These are phyloP conservation scores for Coptotermes formosanus DNA, from an alignment of 1,140 invertebrate genomes.

Conservation along the genomic window DNA sequence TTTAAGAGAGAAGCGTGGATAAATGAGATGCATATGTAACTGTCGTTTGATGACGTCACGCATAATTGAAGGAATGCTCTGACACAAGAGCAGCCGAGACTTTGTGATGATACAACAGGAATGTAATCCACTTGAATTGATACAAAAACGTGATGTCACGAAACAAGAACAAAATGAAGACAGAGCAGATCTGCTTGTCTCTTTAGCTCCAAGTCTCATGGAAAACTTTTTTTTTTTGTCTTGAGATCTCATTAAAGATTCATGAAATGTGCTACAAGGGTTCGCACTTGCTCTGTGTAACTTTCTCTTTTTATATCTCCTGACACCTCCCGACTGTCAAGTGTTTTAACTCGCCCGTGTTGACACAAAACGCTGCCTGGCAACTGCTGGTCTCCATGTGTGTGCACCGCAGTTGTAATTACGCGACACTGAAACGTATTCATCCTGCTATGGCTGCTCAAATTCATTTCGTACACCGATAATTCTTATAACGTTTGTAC, in stretches of 20 bases:
- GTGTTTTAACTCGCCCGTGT: neutral
- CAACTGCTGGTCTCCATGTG: neutral
- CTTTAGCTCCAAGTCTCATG: neutral
- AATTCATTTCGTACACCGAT: neutral
- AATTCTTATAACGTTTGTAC: too few relatives aligned
- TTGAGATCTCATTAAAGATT: slow-evolving; percentile 14
- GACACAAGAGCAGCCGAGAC: too few relatives aligned
- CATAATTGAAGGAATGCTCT: too few relatives aligned
- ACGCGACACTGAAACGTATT: neutral
- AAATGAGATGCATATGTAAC: too few relatives aligned
- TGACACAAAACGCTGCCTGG: slow-evolving; percentile 1
- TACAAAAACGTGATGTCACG: neutral
- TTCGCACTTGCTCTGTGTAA: slow-evolving; percentile 12
- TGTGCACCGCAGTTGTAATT: neutral
- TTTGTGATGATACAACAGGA: too few relatives aligned
- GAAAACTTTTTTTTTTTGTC: slow-evolving; percentile 11
- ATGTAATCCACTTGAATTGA: too few relatives aligned
- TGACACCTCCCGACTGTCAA: neutral
- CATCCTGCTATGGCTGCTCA: neutral
- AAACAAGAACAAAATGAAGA: neutral
- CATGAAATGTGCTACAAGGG: slow-evolving; percentile 15
- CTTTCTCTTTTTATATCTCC: slow-evolving; percentile 3
- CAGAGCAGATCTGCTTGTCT: neutral
- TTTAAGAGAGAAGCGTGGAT: too few relatives aligned
- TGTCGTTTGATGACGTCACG: too few relatives aligned